These are phyloP conservation scores for Anolis carolinensis DNA, from an alignment of 2,113 vertebrate genomes.

Conservation along the genomic window DNA sequence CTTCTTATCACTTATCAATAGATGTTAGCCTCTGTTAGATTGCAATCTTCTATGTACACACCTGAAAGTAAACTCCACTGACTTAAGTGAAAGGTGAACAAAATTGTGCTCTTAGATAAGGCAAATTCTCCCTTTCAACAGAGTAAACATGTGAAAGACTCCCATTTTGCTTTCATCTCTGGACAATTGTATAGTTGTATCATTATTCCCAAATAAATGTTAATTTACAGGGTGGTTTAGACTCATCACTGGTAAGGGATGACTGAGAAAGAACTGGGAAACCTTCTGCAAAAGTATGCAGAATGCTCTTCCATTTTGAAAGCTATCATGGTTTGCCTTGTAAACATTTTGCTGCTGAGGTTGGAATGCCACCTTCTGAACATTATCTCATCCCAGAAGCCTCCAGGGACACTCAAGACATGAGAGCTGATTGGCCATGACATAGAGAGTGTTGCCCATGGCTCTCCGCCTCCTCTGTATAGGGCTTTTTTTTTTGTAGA, in stretches of 20 bases:
- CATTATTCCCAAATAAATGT: neutral
- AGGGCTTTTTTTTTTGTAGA: neutral
- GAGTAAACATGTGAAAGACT: neutral
- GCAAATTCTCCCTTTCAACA: neutral
- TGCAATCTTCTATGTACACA: too few species aligned
- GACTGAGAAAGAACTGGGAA: neutral
- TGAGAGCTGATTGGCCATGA: constrained; percentile 13
- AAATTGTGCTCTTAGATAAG: too few species aligned
- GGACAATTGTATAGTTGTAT: neutral
- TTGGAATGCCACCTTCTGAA: constrained; percentile 1
- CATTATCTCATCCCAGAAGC: neutral
- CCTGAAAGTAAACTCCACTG: too few species aligned
- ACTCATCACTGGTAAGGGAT: neutral
- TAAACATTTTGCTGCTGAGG: constrained; percentile 9
- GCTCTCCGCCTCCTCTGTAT: neutral
- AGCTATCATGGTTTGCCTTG: neutral
- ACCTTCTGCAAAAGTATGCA: neutral
- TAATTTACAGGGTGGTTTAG: neutral
- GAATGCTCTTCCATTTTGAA: neutral
- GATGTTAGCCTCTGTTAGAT: neutral
- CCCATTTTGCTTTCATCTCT: neutral
- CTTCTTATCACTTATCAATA: neutral
- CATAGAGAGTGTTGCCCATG: constrained; percentile 4
- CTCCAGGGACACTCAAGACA: neutral
- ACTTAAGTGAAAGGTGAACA: too few species aligned